phyloP scores from a whole-genome alignment of 1,140 invertebrate genomes.

The Oppia nitens region DNA sequence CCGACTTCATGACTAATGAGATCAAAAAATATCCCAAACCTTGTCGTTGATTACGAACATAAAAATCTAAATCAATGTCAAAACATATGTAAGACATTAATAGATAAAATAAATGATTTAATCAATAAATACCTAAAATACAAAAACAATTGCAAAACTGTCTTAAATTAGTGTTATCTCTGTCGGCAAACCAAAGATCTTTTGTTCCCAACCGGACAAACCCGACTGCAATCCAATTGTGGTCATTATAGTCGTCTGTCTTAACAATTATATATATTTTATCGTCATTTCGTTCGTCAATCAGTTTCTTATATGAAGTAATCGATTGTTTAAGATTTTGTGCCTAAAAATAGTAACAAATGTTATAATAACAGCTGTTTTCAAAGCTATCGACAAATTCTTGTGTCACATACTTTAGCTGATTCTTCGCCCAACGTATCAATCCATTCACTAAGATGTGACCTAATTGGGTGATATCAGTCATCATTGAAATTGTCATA shows the following conservation, averaged over 20 bases:
- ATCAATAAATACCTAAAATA: constrained; percentile 4
- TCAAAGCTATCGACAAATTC: not conserved
- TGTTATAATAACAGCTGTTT: not conserved
- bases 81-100: not conserved
- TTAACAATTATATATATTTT: not conserved
- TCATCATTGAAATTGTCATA: not conserved
- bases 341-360: not conserved
- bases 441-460: not conserved
- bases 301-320: not conserved
- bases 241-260: not conserved
- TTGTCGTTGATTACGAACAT: constrained; percentile 3
- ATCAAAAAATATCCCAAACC: constrained; percentile 12
- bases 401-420: not conserved
- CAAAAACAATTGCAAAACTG: constrained; percentile 8
- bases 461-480: not conserved
- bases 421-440: constrained; percentile 2
- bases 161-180: not conserved
- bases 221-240: not conserved
- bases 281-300: not conserved
- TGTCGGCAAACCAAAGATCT: constrained; percentile 8
- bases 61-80: constrained; percentile 9
- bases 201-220: constrained; percentile 9
- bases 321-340: constrained; percentile 5
- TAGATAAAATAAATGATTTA: not conserved
- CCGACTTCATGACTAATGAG: not conserved